Conservation (phyloP, 2,888 invertebrate species). For the Dugesia japonica region DNA sequence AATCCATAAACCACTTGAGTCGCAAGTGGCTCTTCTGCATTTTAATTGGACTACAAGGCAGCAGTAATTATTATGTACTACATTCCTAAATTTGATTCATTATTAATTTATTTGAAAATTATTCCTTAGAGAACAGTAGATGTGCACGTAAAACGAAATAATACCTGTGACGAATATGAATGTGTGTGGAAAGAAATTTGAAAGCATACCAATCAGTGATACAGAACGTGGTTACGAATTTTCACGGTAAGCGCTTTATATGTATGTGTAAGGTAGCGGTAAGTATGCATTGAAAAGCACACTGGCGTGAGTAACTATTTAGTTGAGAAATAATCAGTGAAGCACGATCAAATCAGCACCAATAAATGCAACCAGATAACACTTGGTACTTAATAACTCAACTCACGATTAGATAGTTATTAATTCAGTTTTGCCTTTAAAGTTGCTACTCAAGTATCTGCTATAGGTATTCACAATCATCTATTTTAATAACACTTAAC, state of each 20-base stretch:
- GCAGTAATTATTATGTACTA: conserved; percentile 20
- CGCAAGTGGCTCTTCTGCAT: conserved; percentile 20
- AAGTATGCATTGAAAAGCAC: not conserved
- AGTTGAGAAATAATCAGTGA: conserved; percentile 20
- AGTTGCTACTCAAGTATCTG: conserved; percentile 9
- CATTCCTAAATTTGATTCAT: conserved; percentile 11
- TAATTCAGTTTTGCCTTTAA: conserved; percentile 20
- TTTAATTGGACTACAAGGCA: conserved; percentile 20
- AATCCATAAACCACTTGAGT: conserved; percentile 20
- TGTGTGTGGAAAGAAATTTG: conserved; percentile 12
- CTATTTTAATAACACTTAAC: conserved; percentile 13
- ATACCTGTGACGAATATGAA: conserved; percentile 1
- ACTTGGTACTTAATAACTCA: conserved; percentile 7
- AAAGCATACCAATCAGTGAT: not conserved
- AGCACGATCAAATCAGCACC: conserved; percentile 20
- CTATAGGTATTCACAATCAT: conserved; percentile 8
- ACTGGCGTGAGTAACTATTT: not conserved
- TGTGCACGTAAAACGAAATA: not conserved
- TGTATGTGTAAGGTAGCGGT: not conserved
- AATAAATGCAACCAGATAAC: conserved; percentile 2
- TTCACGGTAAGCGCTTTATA: not conserved
- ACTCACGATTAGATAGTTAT: conserved; percentile 13
- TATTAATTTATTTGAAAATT: conserved; percentile 16
- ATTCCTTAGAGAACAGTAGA: not conserved
- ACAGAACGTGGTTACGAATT: not conserved